These are phyloP conservation scores for Drosophila albomicans DNA, from an alignment of 1,140 invertebrate genomes.

Conservation along the genomic window DNA sequence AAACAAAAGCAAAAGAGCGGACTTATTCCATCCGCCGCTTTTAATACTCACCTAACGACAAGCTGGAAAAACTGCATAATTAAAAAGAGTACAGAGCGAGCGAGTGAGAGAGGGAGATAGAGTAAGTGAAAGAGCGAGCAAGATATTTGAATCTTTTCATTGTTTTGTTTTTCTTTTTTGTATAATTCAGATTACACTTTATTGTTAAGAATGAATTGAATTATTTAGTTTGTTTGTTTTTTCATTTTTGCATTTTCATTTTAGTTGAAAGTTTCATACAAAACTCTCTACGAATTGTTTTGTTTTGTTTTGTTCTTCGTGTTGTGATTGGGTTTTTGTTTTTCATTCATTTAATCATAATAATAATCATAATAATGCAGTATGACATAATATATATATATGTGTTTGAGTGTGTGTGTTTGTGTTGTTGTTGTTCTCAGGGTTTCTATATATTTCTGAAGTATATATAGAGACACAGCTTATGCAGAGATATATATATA, in stretches of 20 bases:
- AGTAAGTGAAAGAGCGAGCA: constrained; percentile 1
- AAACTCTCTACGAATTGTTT: constrained; percentile 44
- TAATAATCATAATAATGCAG: constrained; percentile 74
- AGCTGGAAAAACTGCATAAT: constrained; percentile 36
- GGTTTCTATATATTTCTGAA: constrained; percentile 20
- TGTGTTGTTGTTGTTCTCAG: constrained; percentile 21
- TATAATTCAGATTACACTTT: constrained; percentile 84
- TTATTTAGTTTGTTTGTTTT: constrained; percentile 61
- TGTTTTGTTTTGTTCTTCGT: constrained; percentile 35
- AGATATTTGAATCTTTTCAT: constrained; percentile 24
- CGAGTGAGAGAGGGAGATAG: not conserved
- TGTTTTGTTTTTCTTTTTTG: constrained; percentile 48
- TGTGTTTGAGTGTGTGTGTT: constrained; percentile 39
- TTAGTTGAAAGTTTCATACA: constrained; percentile 26
- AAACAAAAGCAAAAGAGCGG: constrained; percentile 12
- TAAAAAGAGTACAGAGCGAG: constrained; percentile 4
- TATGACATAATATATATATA: constrained; percentile 63
- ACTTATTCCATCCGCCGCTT: not conserved
- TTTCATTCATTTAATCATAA: constrained; percentile 54
- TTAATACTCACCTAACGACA: not conserved
- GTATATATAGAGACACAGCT: constrained; percentile 39
- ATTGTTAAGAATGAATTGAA: constrained; percentile 84
- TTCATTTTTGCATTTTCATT: constrained; percentile 37
- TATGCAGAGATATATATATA: constrained; percentile 50
- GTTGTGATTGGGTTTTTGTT: constrained; percentile 35